phyloP scores from a whole-genome alignment of 2,888 invertebrate genomes.

The Pammene fasciana region DNA sequence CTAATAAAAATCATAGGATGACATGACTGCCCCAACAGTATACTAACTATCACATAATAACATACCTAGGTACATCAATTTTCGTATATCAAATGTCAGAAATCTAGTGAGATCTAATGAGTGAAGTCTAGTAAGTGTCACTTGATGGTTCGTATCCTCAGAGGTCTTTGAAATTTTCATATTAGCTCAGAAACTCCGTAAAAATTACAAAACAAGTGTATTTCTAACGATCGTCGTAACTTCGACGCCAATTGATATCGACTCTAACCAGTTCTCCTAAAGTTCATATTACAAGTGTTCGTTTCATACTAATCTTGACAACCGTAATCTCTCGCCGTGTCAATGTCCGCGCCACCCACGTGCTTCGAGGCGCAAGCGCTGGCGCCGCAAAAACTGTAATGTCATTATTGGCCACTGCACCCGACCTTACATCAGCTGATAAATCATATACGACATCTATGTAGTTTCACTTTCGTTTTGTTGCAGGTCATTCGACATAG shows the following conservation, averaged over 20 bases:
- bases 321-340: not conserved
- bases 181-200: not conserved
- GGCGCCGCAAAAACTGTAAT: not conserved
- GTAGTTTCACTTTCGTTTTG: slow-evolving; percentile 13
- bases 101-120: too few relatives aligned
- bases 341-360: not conserved
- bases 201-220: not conserved
- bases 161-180: too few relatives aligned
- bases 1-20: too few relatives aligned
- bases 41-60: too few relatives aligned
- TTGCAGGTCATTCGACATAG: slow-evolving; percentile 7
- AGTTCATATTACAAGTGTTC: not conserved
- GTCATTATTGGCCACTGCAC: slow-evolving; percentile 15
- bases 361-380: not conserved
- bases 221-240: not conserved
- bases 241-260: not conserved
- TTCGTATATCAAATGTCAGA: too few relatives aligned
- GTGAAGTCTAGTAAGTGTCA: too few relatives aligned
- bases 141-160: too few relatives aligned
- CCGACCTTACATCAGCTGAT: slow-evolving; percentile 10
- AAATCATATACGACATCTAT: slow-evolving; percentile 7
- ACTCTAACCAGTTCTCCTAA: not conserved
- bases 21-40: too few relatives aligned
- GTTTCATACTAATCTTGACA: too few relatives aligned
- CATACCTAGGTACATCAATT: too few relatives aligned